Evolutionary conservation across 2,797 vertebrate species (phyloP).

Genomic region (Chromis chromis): DNA sequence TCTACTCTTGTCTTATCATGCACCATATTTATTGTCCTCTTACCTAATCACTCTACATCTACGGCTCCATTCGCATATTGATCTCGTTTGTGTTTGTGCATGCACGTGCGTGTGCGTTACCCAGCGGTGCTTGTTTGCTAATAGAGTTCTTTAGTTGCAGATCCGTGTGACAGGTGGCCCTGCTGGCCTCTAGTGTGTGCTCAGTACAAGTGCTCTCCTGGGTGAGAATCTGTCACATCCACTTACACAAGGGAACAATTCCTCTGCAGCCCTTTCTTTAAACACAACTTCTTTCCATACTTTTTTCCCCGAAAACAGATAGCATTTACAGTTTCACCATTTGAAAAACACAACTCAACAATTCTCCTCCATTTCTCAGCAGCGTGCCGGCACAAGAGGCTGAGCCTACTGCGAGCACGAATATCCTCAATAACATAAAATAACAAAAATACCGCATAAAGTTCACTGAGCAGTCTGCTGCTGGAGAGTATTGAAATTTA

Average conservation of each 20-base stretch:
- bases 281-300: slow-evolving; percentile 52
- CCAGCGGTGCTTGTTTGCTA: slow-evolving; percentile 66
- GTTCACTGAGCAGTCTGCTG: slow-evolving; percentile 24
- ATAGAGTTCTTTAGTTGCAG: slow-evolving; percentile 81
- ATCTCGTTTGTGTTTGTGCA: slow-evolving; percentile 15
- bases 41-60: slow-evolving; percentile 55
- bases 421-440: slow-evolving; percentile 39
- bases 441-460: slow-evolving; percentile 2
- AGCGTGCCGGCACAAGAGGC: slow-evolving; percentile 7
- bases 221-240: slow-evolving; percentile 82
- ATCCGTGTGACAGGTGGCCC: slow-evolving; percentile 80
- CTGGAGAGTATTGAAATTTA: slow-evolving; percentile 22
- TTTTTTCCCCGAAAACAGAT: slow-evolving; percentile 11
- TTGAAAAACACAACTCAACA: slow-evolving; percentile 31
- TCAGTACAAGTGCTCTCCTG: slow-evolving; percentile 79
- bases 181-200: slow-evolving; percentile 75
- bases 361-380: slow-evolving; percentile 19
- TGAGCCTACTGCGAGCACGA: slow-evolving; percentile 24
- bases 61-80: slow-evolving; percentile 56
- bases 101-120: slow-evolving; percentile 40
- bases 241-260: slow-evolving; percentile 77
- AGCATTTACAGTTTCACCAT: slow-evolving; percentile 36
- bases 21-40: slow-evolving; percentile 51
- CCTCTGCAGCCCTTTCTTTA: slow-evolving; percentile 55
- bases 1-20: slow-evolving; percentile 38